Evolutionary conservation across 2,797 vertebrate genomes (phyloP), one percentile per base, ranked within the genome.

Genomic region (Bradypodion ventrale): DNA sequence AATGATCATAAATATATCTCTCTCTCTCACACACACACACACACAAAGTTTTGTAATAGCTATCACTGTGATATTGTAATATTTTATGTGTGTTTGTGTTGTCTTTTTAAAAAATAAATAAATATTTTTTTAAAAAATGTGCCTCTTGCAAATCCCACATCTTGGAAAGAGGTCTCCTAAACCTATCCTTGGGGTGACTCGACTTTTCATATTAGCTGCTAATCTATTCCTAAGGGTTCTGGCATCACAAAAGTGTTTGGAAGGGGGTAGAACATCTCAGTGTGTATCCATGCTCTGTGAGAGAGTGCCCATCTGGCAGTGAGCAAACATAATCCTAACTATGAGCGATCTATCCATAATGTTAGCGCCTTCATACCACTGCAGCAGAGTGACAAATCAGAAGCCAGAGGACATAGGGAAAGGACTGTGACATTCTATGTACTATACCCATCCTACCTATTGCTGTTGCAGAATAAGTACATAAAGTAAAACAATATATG

Each of bases 271-370:
- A 63, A 16, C 27, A 35, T 69, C 56, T 35, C 42, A 70, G 25
- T 27, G 19, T 40, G 27, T 42, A 70, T 49, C 66, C 49, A 44
- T 83, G 40, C n/a, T 70, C 49, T 16, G 46, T 37, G 56, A 63
- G 27, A 62, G 85, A 82, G 2, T 3, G 80, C 88, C 83, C 78
- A 84, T 13, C 16, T 83, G 40, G 15, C 75, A 42, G 0, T 23
- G 84, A 80, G 5, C 3, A 0, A 0, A 25, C 7, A 19, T 46
- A 78, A 6, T 5, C 73, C n/a, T 44, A 37, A 85, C 63, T 68
- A 46, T 46, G 52, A 62, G 63, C 32, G 60, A 46, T 85, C 73
- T 59, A 27, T 85, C 52, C 15, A 27, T 56, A 60, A 66, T 80
- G 49, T 56, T 75, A 49, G 2, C 4, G 1, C 87, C 83, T 37